Evolutionary conservation across 1,140 invertebrate genomes (phyloP), one percentile per base, ranked within the genome.

Genomic region (Chionoecetes opilio): DNA sequence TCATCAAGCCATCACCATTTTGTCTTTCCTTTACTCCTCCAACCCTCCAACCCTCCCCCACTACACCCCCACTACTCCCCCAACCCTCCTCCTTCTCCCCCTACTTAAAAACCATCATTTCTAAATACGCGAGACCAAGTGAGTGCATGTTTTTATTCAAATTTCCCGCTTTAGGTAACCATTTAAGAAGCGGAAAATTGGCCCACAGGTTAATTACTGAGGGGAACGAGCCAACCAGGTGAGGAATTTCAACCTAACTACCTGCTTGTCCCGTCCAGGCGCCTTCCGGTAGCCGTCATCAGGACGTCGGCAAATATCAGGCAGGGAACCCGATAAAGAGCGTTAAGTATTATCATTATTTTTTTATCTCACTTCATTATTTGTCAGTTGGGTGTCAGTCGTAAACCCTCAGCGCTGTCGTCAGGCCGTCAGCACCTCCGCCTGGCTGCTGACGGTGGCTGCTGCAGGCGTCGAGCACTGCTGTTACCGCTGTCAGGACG

Each of bases 161-260:
- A 93, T 93, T 87, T 87, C 84, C 84, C 84, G 84, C 46, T 93
- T 93, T 87, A 93, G 92, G 63, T 93, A 87, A 93, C 92, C 92
- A 87, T 63, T 93, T 93, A 93, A 87, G 92, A 46, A 93, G 84
- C 92, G 92, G 92, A 93, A 93, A 93, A 93, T 93, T 93, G 85
- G 84, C 84, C 63, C 34, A 37, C 63, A 31, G 37, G 92, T 93
- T 93, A 93, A 88, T 92, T 75, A 91, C 89, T 89, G 93, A 75
- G 75, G 85, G 93, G 29, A 9, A 93, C 46, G 41, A n/a, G 93
- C 29, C 86, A 32, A 26, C 34, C 21, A 93, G 31, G 93, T 93
- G 92, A 93, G 63, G 85, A 87, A 87, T 89, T 93, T 93, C 93
- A 89, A 38, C 89, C 38, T 93, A 93, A 93, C 88, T 93, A 53